Evolutionary conservation across 2,113 vertebrate species (phyloP), one percentile per base, ranked within the genome.

Genomic region (Silurus glanis): DNA sequence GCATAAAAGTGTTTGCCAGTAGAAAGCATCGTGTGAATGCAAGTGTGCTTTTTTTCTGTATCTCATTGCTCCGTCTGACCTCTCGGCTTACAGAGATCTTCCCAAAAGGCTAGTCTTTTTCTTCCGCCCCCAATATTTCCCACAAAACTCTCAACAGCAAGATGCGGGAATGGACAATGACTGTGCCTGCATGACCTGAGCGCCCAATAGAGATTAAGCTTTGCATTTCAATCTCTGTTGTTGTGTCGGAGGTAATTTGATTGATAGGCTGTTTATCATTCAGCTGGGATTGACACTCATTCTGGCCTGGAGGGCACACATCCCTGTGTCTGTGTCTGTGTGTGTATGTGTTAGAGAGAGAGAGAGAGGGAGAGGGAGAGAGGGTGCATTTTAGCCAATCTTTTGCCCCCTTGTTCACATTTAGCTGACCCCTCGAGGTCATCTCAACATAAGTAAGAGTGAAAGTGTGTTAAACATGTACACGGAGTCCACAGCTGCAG

Each of bases 391-490:
- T 92, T 89, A 90, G 88, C 90, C 88, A 84, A 91, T 87, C n/a
- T 85, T 86, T 91, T 79, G 58, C 64, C 62, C 79, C 91, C 91
- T 88, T 88, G 82, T 88, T 91, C 89, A 90, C 90, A 92, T 93
- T 93, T 92, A 91, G 51, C 91, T 95, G 94, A 95, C 94, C 95
- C 92, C 92, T 74, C 85, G 76, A 89, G 95, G 94, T 95, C 93
- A 93, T 90, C 91, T 83, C 86, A 93, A 94, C 94, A 95, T 95
- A 95, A 95, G 93, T 95, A 95, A 94, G 93, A 95, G 93, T 95
- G 95, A 95, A 95, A 94, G 94, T 95, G 89, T 92, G 89, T 92
- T 94, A 94, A 95, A 94, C 94, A 93, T 91, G 92, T 92, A 91
- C 89, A 37, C 71, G 89, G 92, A 85, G 90, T 89, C 91, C 84